These are phyloP conservation scores for Acinonyx jubatus DNA, from an alignment of 2,113 vertebrate species.

Conservation along the genomic window DNA sequence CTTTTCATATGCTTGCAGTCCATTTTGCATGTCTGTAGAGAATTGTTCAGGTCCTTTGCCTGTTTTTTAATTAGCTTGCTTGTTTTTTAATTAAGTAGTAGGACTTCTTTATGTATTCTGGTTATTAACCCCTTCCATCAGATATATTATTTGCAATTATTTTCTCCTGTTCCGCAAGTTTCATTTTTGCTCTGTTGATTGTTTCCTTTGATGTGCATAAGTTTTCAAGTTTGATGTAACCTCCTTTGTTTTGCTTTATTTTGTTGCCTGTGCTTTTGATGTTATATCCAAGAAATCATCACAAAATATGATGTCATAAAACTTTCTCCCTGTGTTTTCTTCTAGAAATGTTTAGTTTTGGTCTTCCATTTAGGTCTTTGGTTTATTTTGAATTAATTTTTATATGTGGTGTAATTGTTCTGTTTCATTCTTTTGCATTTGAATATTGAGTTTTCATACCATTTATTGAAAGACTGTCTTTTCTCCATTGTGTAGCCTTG, in stretches of 20 bases:
- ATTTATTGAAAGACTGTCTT: background rate
- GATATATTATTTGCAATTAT: background rate
- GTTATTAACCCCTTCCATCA: background rate
- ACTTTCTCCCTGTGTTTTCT: background rate
- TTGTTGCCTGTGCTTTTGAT: background rate
- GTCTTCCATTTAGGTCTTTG: background rate
- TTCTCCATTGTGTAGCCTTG: background rate
- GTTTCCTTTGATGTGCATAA: background rate
- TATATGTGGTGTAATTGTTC: background rate
- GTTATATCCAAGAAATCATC: background rate
- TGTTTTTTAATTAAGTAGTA: background rate
- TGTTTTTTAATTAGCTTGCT: background rate
- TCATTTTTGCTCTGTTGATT: background rate
- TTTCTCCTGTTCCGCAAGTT: background rate
- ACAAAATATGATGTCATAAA: background rate
- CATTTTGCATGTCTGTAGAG: background rate
- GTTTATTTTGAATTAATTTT: background rate
- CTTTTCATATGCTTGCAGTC: background rate
- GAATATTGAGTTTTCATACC: background rate
- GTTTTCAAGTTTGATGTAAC: background rate
- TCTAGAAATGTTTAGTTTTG: background rate
- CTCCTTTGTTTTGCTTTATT: background rate
- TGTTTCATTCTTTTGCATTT: background rate
- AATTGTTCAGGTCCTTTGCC: background rate
- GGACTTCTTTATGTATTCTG: background rate